Evolutionary conservation across 2,113 vertebrate genomes (phyloP).

Genomic region (Leucosticte australis): DNA sequence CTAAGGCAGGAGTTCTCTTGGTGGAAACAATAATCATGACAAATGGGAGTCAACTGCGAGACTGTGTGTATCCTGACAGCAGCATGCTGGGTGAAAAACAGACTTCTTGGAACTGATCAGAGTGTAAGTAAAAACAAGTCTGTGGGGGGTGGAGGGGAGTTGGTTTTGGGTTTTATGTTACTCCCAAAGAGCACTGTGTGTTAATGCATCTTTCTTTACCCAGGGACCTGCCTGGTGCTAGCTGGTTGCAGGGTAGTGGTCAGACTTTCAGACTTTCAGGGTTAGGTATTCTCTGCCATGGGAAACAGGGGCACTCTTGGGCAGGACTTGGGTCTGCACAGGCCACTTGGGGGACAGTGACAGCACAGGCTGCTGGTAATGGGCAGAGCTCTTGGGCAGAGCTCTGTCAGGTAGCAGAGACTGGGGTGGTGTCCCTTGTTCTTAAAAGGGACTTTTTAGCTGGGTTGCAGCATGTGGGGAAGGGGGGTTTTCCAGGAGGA

Average conservation of each 20-base stretch:
- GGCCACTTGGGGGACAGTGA: neutral
- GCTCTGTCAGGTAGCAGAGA: neutral
- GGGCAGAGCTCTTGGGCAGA: neutral
- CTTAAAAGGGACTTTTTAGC: neutral
- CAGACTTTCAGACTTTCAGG: neutral
- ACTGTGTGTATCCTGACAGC: conserved; percentile 65
- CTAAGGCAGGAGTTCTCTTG: neutral
- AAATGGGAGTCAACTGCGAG: conserved; percentile 52
- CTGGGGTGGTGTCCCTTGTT: neutral
- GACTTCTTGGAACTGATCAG: conserved; percentile 59
- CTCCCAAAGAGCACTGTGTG: neutral
- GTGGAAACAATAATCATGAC: conserved; percentile 41
- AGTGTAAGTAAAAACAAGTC: conserved; percentile 60
- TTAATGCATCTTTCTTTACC: neutral
- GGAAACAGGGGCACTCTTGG: rapidly evolving
- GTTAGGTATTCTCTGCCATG: neutral
- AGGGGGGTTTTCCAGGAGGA: neutral
- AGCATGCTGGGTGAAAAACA: conserved; percentile 52
- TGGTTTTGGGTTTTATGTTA: neutral
- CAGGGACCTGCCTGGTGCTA: neutral
- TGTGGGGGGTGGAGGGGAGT: neutral
- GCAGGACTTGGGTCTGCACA: neutral
- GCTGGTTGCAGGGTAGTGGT: neutral
- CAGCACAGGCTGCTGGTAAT: neutral
- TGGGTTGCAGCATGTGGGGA: neutral